Evolutionary conservation across 1,140 invertebrate species (phyloP), one percentile per base, ranked within the genome.

Genomic region (Arion vulgaris): DNA sequence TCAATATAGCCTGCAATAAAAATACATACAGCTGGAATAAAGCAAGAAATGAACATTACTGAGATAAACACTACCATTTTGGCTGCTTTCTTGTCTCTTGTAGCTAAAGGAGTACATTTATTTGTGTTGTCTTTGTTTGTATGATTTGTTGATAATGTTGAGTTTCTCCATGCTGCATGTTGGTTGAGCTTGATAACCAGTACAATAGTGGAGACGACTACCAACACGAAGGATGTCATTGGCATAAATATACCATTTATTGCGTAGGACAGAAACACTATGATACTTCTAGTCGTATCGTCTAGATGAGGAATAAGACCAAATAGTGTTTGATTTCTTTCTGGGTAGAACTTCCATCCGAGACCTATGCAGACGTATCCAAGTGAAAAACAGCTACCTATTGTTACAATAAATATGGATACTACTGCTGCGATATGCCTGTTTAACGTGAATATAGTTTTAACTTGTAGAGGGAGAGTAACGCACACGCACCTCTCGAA

Each of bases 61-160:
- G 75, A 77, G 5, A 77, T 77, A 32, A 39, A 62, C 9, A 77
- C 49, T 17, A 77, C 41, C 75, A 77, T 77, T 62, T 77, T 77
- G 15, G 49, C 51, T 9, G 49, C 51, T 77, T 66, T 57, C 26
- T 9, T 62, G 34, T 77, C 75, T 32, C 34, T 77, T 9, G 51
- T 28, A 32, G 9, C 9, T n/a, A n/a, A n/a, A n/a, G n/a, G n/a
- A n/a, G n/a, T 26, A 62, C 23, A 9, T 62, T 49, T 28, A 32
- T n/a, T 4, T 17, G 13, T 38, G 5, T 62, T 23, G 5, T 23
- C 4, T 62, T 62, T n/a, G 13, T 62, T 62, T 62, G 57, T n/a
- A 23, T 23, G 23, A 1, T 11, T 36, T 9, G 17, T 9, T 32
- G 57, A 45, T 4, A 32, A 32, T 19, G 13, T 66, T 23, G 57